Evolutionary conservation across 2,888 invertebrate genomes (phyloP), one percentile per base, ranked within the genome.

Genomic region (Polyploca ridens): DNA sequence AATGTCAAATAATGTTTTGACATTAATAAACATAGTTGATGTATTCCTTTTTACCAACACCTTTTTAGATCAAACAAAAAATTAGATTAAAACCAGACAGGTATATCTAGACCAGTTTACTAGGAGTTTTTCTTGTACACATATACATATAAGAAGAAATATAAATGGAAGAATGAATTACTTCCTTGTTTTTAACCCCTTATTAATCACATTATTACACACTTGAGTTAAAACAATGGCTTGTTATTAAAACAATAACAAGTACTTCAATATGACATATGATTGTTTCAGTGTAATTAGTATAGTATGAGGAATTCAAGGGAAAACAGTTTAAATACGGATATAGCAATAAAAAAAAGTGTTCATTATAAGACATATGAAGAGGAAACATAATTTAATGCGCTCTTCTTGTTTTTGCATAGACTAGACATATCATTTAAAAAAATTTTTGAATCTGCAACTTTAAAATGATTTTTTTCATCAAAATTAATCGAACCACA

Each of bases 161-260:
- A 75, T 69, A 74, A 71, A 78, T 72, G 69, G 73, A 27, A 73
- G 69, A 68, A 63, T 66, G 71, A 79, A 79, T 75, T 69, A 75
- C 81, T 89, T 89, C 89, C 89, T 77, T 64, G 70, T 76, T 76
- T 80, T 83, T 78, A 77, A 78, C 70, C 64, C 63, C 62, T 71
- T 73, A 73, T 79, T 81, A 81, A 82, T 81, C 77, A 76, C 77
- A 68, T 66, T 77, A 75, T 76, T 77, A 73, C 64, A 74, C 69
- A 71, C 65, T 66, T 72, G 71, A 69, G 66, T 76, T 72, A 69
- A 78, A 82, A 89, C 87, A 89, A 89, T 90, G 76, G 83, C 78
- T 82, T 80, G 81, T 81, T 84, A 81, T 74, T 82, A 81, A 78
- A 81, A 86, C 79, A 82, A 81, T 81, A 82, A 73, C 72, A 77